Base-by-base conservation (phyloP, 2,113 vertebrate species). In the Ptilonorhynchus violaceus region DNA sequence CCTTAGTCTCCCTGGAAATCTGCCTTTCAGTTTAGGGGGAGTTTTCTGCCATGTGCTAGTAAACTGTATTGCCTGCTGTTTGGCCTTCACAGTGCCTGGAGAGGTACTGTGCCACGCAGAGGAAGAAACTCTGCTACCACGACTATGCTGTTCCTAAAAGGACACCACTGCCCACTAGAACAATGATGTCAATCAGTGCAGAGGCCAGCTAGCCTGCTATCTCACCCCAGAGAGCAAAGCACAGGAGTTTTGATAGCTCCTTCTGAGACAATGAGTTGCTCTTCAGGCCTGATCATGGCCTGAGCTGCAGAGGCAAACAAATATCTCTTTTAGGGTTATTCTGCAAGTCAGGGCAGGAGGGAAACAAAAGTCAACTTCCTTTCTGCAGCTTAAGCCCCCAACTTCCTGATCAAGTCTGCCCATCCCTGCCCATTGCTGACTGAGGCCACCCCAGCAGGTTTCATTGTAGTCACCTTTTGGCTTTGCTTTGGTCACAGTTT, bases 401-500 rank as follows among this genome's bases (percentile, higher is more conserved):
- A 3, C 9, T 23, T 85, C 39, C 69, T 66, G 30, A 13, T 60
- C 12, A 67, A 67, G 13, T 77, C 33, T 88, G 44, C 24, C 8
- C 23, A 67, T 44, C 15, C 16, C n/a, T 74, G 19, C 52, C 44
- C 18, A 19, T 31, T 49, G 18, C 16, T 80, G 67, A 37, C 13
- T 64, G 70, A 69, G 55, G 22, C 67, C 77, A 88, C 39, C 33
- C 39, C 58, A 66, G 39, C 39, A 74, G 11, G 17, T 81, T 72
- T 76, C 89, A 39, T 46, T 77, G n/a, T 55, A 74, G 58, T 78
- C 39, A 67, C 12, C 42, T 59, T 73, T 68, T 15, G 21, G 22
- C 76, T 91, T 87, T 96, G 42, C 39, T 96, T 16, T 92, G 33
- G 84, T 89, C 8, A 13, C 88, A 99, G 99, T 89, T 99, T 99